Conservation (phyloP, 1,140 invertebrate species). For the Diploscapter pachys region DNA sequence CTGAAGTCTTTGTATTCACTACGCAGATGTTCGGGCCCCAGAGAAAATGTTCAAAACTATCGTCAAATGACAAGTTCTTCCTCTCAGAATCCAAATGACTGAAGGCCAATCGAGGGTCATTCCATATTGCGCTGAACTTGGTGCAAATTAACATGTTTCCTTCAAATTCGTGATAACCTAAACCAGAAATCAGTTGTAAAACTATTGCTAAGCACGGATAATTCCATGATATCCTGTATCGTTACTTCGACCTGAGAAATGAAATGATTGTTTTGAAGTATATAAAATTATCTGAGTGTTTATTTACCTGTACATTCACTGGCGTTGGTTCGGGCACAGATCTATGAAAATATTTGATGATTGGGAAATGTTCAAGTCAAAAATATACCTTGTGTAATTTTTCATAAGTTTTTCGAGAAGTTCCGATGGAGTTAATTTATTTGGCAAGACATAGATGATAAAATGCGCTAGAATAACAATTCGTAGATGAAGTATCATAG, state of each 20-base stretch:
- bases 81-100: slow-evolving; percentile 52
- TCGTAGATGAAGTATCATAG: no score
- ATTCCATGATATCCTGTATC: slow-evolving; percentile 53
- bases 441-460: no score
- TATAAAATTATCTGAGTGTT: no score
- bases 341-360: neutral
- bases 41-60: slow-evolving; percentile 53
- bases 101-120: slow-evolving; percentile 55
- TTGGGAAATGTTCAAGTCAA: no score
- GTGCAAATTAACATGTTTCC: neutral
- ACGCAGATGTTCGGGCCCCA: slow-evolving; percentile 58
- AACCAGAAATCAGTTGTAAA: slow-evolving; percentile 58
- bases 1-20: slow-evolving; percentile 54
- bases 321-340: slow-evolving; percentile 4
- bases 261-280: slow-evolving; percentile 41
- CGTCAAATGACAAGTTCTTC: slow-evolving; percentile 56
- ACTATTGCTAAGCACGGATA: slow-evolving; percentile 51
- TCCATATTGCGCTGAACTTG: slow-evolving; percentile 51
- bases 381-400: neutral
- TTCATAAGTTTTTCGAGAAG: slow-evolving; percentile 8
- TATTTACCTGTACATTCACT: neutral
- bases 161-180: slow-evolving; percentile 28
- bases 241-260: slow-evolving; percentile 52
- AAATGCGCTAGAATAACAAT: no score
- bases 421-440: neutral